Evolutionary conservation across 2,113 vertebrate genomes (phyloP).

Genomic region (Phodopus roborovskii): DNA sequence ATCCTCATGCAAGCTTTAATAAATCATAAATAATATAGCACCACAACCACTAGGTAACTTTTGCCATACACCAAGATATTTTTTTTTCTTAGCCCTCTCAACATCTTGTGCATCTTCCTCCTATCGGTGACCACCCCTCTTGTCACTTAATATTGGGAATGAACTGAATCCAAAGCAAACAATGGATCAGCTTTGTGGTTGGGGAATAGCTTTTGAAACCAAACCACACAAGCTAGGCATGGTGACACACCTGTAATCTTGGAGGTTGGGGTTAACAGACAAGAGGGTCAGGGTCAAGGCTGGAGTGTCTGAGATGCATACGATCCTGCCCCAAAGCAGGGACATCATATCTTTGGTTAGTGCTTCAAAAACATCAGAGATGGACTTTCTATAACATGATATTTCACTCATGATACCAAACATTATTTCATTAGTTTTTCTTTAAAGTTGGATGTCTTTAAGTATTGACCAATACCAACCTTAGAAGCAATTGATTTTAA

Average conservation of each 20-base stretch:
- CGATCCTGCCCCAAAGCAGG: background rate
- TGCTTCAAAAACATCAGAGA: conserved; percentile 43
- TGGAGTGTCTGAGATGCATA: background rate
- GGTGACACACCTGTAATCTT: background rate
- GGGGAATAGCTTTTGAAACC: background rate
- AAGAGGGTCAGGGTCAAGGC: background rate
- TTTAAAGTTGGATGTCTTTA: conserved; percentile 11
- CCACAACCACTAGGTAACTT: background rate
- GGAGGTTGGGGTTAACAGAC: background rate
- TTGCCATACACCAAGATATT: background rate
- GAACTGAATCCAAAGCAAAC: background rate
- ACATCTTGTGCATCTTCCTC: background rate
- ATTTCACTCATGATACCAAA: background rate
- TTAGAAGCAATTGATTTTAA: background rate
- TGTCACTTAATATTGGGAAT: background rate
- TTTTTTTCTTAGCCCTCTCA: background rate
- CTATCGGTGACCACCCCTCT: background rate
- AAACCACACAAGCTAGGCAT: background rate
- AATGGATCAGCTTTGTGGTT: background rate
- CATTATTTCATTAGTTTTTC: conserved; percentile 30
- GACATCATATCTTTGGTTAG: background rate
- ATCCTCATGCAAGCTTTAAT: no score
- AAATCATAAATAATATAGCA: no score
- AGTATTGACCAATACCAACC: background rate
- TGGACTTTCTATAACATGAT: background rate